Evolutionary conservation across 1,140 invertebrate species (phyloP), one percentile per base, ranked within the genome.

Genomic region (Lordiphosa stackelbergi): DNA sequence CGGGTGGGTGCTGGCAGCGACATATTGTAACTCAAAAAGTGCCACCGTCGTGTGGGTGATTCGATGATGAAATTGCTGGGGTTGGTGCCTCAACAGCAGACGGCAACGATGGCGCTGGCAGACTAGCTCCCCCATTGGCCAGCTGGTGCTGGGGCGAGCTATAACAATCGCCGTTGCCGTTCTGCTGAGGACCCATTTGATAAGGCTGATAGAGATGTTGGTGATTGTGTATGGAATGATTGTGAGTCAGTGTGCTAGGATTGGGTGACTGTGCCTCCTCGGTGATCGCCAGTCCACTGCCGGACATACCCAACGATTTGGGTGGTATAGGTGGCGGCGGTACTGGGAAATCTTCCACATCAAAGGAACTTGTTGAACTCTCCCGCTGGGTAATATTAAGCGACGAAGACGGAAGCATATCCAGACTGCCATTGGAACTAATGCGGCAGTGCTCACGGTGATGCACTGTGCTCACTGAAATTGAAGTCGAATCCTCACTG

Each of bases 21-120:
- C 85, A 86, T 86, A 86, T 86, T 86, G 85, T 85, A 86, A 81
- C 85, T 86, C 85, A 86, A 86, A 86, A 86, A 86, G 85, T 86
- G 85, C 79, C 60, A 73, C 84, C 81, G 84, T 84, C 78, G 54
- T 84, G 81, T 59, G 60, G 78, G 37, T 78, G 69, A 73, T 64
- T 75, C 45, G 57, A 66, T 71, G 70, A 56, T 71, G 70, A 56
- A 24, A 66, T 49, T 69, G 72, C 36, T 3, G 51, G 31, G 7
- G 41, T 47, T 7, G 68, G 47, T 47, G 42, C 41, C 22, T 74
- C 75, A 47, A 59, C 71, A 81, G 68, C 58, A 34, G 51, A 16
- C 5, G 68, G 19, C 38, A 34, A 42, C 43, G 59, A 9, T 7
- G 55, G 45, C 10, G 49, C 53, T 8, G 46, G 31, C 34, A 61